Base-by-base conservation (phyloP, 2,797 vertebrate species). In the Taenioides sp. region DNA sequence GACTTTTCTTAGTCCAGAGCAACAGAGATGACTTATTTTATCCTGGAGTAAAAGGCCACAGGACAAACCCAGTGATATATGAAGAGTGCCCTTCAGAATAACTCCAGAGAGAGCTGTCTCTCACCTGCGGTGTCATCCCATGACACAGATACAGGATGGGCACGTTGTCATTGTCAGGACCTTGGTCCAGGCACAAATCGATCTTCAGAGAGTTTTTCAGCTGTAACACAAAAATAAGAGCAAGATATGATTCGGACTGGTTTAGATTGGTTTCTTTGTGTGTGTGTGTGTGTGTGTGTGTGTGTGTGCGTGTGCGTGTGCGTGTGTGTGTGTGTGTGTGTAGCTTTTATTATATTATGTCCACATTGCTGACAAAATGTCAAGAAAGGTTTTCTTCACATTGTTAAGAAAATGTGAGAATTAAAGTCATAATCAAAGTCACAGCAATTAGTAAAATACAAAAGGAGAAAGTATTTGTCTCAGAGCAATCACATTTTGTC, bases 71-170 rank as follows among this genome's bases (percentile, higher is more conserved):
- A 57, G 55, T 31, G 70, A 79, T 76, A 34, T 74, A 80, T 75
- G 40, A 77, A 79, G 70, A 67, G 31, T 74, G 68, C 12, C 58
- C 59, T 0, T 5, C 60, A 64, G 67, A 40, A 73, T 69, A 40
- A 76, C 61, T 80, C 28, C 14, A 52, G 49, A 40, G 31, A 49
- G 69, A 64, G 54, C 11, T 11, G 23, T 43, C 20, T 93, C 94
- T 92, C 65, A 99, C 97, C 97, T 99, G 97, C 27, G 98, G 96
- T 11, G 97, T 96, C 96, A 98, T 95, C 76, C 98, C 98, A 0
- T 99, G 97, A 91, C 98, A 99, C 87, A 98, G 94, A 78, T 99
- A 99, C 89, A 99, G 86, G 85, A 99, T 99, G 67, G 98, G 98
- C 65, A 97, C 88, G 49, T 99, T 99, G 93, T 99, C 97, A 0